Percentiles rank a stretch among this genome's conserved stretches.
Conservation (phyloP, 2,113 vertebrate species). For the Poeciliopsis turrubarensis region DNA sequence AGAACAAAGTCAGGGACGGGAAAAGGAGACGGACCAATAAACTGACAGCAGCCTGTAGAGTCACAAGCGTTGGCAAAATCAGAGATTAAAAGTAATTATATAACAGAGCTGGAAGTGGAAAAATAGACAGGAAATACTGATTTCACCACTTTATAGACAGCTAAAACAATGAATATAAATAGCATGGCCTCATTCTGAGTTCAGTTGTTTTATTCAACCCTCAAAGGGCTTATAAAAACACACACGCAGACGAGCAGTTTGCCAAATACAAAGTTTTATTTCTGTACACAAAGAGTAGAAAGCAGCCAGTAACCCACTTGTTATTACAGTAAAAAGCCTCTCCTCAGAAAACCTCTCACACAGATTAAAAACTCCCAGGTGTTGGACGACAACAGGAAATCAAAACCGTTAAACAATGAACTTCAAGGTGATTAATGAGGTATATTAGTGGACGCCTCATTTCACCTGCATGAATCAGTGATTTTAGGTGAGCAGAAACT, state of each 20-base stretch:
- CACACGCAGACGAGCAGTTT: slow-evolving; percentile 54
- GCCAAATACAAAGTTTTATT: slow-evolving; percentile 84
- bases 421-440: slow-evolving; percentile 61
- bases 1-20: slow-evolving; percentile 34
- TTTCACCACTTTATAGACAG: slow-evolving; percentile 37
- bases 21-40: slow-evolving; percentile 30
- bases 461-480: slow-evolving; percentile 27
- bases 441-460: slow-evolving; percentile 59
- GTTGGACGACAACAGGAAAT: slow-evolving; percentile 51
- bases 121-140: slow-evolving; percentile 26
- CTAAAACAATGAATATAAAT: slow-evolving; percentile 42
- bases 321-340: slow-evolving; percentile 79
- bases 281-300: slow-evolving; percentile 85
- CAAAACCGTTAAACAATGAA: slow-evolving; percentile 40
- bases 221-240: slow-evolving; percentile 21
- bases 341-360: slow-evolving; percentile 72
- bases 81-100: slow-evolving; percentile 2
- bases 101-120: neutral
- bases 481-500: slow-evolving; percentile 9
- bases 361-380: slow-evolving; percentile 74
- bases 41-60: neutral
- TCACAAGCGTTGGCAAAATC: slow-evolving; percentile 1
- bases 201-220: slow-evolving; percentile 43
- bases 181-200: slow-evolving; percentile 26
- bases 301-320: slow-evolving; percentile 78